Conservation (phyloP, 2,797 vertebrate species). For the Bovichtus diacanthus region DNA sequence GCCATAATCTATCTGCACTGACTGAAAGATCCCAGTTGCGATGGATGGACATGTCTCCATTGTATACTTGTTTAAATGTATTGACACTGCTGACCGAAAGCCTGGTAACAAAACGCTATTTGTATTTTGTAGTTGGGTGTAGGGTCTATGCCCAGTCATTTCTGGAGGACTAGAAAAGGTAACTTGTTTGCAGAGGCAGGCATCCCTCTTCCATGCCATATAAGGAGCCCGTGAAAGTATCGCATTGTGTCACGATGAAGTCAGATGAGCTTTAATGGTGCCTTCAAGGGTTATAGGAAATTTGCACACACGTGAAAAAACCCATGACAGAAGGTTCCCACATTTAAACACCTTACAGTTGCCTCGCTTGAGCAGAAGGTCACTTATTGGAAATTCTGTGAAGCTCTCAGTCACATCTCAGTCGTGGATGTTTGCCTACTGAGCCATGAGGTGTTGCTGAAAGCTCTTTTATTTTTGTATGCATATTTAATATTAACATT, state of each 20-base stretch:
- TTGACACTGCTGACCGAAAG: neutral
- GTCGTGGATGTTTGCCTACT: too few relatives aligned
- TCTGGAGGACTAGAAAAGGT: neutral
- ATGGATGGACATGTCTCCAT: neutral
- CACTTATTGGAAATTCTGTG: neutral
- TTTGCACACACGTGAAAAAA: fast-evolving
- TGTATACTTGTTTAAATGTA: too few relatives aligned
- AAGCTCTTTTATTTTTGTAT: neutral
- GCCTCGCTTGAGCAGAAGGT: neutral
- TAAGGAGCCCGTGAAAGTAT: constrained; percentile 47
- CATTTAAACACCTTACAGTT: neutral
- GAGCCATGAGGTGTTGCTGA: neutral
- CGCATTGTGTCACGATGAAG: constrained; percentile 62
- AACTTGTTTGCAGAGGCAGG: neutral
- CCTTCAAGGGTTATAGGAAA: constrained; percentile 21
- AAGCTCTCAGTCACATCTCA: neutral
- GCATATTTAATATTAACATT: too few relatives aligned
- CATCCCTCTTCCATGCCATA: constrained; percentile 35
- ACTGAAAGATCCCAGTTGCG: neutral
- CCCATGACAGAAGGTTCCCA: neutral
- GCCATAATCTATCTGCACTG: neutral
- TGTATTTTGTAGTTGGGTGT: neutral
- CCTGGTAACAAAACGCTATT: neutral
- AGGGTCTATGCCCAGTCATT: neutral
- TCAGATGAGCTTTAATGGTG: constrained; percentile 56